phyloP scores from a whole-genome alignment of 1,140 invertebrate genomes.

The Lepidurus packardi region DNA sequence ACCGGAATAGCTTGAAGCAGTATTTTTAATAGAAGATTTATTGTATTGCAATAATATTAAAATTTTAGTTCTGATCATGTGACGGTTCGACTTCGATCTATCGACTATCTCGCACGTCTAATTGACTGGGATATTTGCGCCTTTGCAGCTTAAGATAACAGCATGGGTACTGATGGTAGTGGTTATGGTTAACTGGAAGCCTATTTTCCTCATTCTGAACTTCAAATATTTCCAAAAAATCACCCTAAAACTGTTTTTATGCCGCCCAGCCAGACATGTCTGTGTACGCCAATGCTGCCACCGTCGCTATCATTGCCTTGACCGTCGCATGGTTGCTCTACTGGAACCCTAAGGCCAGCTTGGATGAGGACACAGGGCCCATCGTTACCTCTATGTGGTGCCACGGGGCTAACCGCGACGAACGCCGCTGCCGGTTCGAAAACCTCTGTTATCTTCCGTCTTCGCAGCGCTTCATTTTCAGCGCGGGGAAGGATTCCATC shows the following conservation, averaged over 20 bases:
- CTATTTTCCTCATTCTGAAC: too few relatives aligned
- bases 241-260: neutral
- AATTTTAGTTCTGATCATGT: too few relatives aligned
- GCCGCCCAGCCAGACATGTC: neutral
- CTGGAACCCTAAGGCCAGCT: neutral
- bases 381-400: neutral
- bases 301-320: neutral
- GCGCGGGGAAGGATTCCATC: neutral
- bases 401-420: neutral
- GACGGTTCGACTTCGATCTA: too few relatives aligned
- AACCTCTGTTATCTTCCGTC: slow-evolving; percentile 9
- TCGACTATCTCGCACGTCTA: too few relatives aligned
- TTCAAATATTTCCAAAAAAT: too few relatives aligned
- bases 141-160: too few relatives aligned
- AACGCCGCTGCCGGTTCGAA: neutral
- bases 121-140: too few relatives aligned
- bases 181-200: too few relatives aligned
- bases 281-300: neutral
- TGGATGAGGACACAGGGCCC: neutral
- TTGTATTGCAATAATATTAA: too few relatives aligned
- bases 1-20: too few relatives aligned
- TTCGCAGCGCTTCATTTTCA: neutral
- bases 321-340: neutral
- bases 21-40: too few relatives aligned
- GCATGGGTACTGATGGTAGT: too few relatives aligned